These are phyloP conservation scores for Hemiprocne comata DNA, from an alignment of 2,113 vertebrate species.

Conservation along the genomic window DNA sequence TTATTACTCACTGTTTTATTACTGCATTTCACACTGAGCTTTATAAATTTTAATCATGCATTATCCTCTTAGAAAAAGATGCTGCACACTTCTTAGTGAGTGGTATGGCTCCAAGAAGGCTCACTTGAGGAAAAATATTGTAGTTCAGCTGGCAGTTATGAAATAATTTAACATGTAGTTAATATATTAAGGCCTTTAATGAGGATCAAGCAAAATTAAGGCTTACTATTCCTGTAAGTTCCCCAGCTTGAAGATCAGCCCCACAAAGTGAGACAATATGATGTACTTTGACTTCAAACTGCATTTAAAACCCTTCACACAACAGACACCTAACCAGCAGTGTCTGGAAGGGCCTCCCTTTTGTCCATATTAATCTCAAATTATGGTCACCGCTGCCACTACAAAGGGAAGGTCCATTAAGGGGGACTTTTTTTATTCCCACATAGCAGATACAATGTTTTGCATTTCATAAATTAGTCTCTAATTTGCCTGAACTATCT, in stretches of 20 bases:
- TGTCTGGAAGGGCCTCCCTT: background rate
- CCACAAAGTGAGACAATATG: background rate
- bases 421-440: background rate
- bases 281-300: background rate
- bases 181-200: background rate
- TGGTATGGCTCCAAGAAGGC: background rate
- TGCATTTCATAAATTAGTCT: background rate
- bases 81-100: background rate
- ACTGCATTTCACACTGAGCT: background rate
- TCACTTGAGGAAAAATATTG: background rate
- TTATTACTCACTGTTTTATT: background rate
- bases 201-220: background rate
- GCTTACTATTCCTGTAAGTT: background rate
- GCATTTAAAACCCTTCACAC: background rate
- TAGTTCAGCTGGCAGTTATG: background rate
- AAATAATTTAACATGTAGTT: background rate
- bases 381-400: fast-evolving
- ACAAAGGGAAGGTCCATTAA: background rate
- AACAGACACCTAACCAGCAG: background rate
- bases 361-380: background rate
- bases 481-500: background rate
- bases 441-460: background rate
- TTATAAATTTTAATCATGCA: background rate
- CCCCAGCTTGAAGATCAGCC: background rate
- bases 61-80: background rate